These are phyloP conservation scores for Brachymystax lenok DNA, from an alignment of 2,797 vertebrate genomes.

Conservation along the genomic window DNA sequence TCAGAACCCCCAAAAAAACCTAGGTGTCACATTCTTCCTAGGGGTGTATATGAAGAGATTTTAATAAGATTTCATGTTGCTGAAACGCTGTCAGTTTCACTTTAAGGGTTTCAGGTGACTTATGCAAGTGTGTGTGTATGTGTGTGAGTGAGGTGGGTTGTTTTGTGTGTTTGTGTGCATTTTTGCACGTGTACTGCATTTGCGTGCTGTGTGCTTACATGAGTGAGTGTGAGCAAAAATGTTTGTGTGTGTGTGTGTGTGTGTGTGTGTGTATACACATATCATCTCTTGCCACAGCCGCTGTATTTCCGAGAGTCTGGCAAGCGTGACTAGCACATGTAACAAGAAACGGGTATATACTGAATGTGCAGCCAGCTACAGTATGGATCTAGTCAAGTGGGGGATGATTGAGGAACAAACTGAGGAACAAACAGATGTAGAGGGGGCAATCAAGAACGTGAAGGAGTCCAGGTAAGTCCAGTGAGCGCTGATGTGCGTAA, in stretches of 20 bases:
- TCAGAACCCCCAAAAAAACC: neutral
- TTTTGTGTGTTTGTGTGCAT: neutral
- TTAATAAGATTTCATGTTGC: no score
- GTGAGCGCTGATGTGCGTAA: no score
- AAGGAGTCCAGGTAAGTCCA: no score
- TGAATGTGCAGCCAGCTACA: no score
- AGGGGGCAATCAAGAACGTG: no score
- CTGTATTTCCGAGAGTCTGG: neutral
- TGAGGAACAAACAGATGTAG: no score
- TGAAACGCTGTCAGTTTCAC: no score
- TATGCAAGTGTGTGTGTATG: constrained; percentile 18
- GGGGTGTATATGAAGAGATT: no score
- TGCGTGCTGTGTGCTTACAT: neutral
- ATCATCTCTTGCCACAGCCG: no score
- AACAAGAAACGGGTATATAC: neutral
- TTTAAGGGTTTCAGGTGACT: constrained; percentile 6
- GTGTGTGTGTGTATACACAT: neutral
- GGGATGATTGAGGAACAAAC: neutral
- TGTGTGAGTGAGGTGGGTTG: constrained; percentile 14
- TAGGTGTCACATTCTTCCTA: constrained; percentile 11
- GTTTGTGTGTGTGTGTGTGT: neutral
- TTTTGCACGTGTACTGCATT: constrained; percentile 15
- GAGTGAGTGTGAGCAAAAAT: neutral
- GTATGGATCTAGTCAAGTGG: neutral
- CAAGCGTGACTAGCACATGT: neutral